Base-by-base conservation (phyloP, 2,888 invertebrate species). In the Erebia epiphron region DNA sequence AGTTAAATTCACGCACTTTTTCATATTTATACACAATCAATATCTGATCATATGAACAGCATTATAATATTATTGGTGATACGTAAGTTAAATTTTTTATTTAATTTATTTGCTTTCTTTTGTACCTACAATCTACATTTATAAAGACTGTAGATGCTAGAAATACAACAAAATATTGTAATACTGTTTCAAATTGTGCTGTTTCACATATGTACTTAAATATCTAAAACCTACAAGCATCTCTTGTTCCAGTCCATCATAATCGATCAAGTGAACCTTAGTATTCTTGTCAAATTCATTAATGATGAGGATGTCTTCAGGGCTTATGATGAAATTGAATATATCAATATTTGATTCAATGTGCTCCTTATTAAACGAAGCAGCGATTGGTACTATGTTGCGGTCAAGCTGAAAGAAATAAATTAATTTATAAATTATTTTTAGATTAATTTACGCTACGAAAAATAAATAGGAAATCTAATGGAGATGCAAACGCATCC, bases 261-360 rank as follows among this genome's bases (percentile, higher is more conserved):
- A 54, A 18, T 65, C 54, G 1, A 26, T 41, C 10, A 43, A 9
- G 56, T 68, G 69, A 14, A 69, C 62, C 66, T 66, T 67, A 0
- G 43, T 35, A 58, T 69, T 62, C 11, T 11, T 50, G 26, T 72
- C 62, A 16, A 72, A 52, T 26, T 69, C 41, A 35, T 72, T 72
- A 21, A 72, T 69, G 11, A 46, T 57, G 46, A 63, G 54, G n/a
- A 72, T 10, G 14, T 72, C 72, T 46, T 60, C 46, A 13, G 5
- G 18, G 10, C 56, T 26, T 9, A 62, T 14, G 80, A 86, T 16
- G 18, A 72, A 72, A 16, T 69, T 16, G 14, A 43, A 72, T 18
- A 72, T 54, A 7, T 72, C 35, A 54, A 67, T 58, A 50, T 72
- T 69, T 26, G 41, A 69, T 56, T 58, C 8, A 14, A 72, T 72